These are phyloP conservation scores for Oophaga sylvatica DNA, from an alignment of 2,797 vertebrate genomes.

Conservation along the genomic window DNA sequence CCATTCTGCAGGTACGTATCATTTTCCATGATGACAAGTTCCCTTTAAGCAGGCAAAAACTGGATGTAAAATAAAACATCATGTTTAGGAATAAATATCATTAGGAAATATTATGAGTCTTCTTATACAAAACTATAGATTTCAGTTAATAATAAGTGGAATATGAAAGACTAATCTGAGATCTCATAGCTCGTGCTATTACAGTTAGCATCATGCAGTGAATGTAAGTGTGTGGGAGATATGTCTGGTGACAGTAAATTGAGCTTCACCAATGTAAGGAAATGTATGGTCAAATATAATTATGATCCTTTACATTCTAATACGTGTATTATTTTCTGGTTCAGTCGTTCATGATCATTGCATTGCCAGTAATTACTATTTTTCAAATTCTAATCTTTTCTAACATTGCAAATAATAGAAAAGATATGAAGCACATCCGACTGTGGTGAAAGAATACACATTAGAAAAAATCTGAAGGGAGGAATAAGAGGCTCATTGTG, in stretches of 20 bases:
- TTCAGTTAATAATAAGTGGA: background rate
- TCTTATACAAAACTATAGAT: background rate
- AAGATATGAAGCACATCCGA: background rate
- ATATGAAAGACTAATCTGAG: background rate
- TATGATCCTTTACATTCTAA: conserved; percentile 5
- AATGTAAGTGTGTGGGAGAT: conserved; percentile 33
- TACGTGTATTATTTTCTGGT: conserved; percentile 14
- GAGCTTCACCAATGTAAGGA: conserved; percentile 38
- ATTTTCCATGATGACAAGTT: too few species aligned
- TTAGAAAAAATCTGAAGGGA: background rate
- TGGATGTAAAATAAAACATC: background rate
- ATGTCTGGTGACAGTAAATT: conserved; percentile 43
- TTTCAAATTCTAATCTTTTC: conserved; percentile 25
- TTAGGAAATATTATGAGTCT: background rate
- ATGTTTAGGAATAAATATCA: background rate
- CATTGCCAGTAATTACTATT: conserved; percentile 1
- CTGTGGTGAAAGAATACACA: background rate
- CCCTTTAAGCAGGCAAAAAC: background rate
- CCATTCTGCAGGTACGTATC: too few species aligned
- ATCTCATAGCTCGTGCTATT: background rate
- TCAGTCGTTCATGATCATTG: conserved; percentile 3
- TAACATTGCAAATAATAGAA: background rate
- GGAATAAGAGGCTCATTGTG: background rate
- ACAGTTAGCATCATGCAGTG: background rate
- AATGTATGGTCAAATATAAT: conserved; percentile 37